Conservation (phyloP, 2,888 invertebrate species). For the Caenorhabditis zanzibari region DNA sequence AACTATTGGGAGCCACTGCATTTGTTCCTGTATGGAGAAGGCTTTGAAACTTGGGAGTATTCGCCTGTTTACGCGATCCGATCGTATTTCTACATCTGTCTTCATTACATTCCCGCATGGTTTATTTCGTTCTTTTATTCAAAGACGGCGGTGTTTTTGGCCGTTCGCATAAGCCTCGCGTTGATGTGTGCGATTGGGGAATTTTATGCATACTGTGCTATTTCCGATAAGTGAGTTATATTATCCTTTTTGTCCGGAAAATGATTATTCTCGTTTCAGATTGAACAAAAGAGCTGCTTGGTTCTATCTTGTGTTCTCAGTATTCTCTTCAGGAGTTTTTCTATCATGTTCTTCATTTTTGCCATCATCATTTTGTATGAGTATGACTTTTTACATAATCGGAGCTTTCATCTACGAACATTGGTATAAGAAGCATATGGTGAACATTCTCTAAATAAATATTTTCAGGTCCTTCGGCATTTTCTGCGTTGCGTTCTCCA, state of each 20-base stretch:
- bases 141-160: no score
- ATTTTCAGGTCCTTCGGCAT: slow-evolving; percentile 73
- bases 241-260: no score
- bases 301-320: slow-evolving; percentile 77
- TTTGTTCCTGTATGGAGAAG: slow-evolving; percentile 91
- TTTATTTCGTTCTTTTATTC: background rate
- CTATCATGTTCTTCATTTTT: slow-evolving; percentile 91
- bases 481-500: slow-evolving; percentile 87
- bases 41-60: slow-evolving; percentile 99
- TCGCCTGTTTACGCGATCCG: slow-evolving; percentile 95
- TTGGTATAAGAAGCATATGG: slow-evolving; percentile 42
- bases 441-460: background rate
- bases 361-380: slow-evolving; percentile 96
- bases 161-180: slow-evolving; percentile 90
- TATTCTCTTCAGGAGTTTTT: slow-evolving; percentile 94
- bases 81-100: slow-evolving; percentile 94
- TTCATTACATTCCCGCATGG: slow-evolving; percentile 86
- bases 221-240: slow-evolving; percentile 48
- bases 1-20: slow-evolving; percentile 99
- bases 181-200: slow-evolving; percentile 84
- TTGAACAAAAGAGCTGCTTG: slow-evolving; percentile 67
- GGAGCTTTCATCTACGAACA: slow-evolving; percentile 91
- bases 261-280: slow-evolving; percentile 47
- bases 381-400: slow-evolving; percentile 90
- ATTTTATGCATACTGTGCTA: slow-evolving; percentile 60